Evolutionary conservation across 2,888 invertebrate genomes (phyloP).

Genomic region (Nephrotoma appendiculata): DNA sequence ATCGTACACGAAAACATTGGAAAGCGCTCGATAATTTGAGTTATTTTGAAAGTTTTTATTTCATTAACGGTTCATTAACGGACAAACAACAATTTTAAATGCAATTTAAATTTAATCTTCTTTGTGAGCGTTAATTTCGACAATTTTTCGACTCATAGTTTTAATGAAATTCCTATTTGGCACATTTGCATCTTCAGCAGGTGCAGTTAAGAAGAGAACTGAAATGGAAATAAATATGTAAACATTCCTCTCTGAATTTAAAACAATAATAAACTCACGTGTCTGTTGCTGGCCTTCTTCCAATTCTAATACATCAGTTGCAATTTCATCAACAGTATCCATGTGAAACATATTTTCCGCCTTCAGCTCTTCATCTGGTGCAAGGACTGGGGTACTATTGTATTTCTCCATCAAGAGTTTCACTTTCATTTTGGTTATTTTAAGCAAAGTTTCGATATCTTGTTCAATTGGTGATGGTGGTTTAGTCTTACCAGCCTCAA

Average conservation of each 20-base stretch:
- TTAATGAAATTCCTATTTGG: constrained; percentile 27
- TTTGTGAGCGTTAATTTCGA: constrained; percentile 26
- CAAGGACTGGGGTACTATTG: background rate
- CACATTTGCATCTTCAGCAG: constrained; percentile 10
- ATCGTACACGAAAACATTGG: background rate
- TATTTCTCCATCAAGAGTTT: constrained; percentile 9
- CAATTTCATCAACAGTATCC: background rate
- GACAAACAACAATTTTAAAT: too few species aligned
- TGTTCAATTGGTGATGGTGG: constrained; percentile 25
- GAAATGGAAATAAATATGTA: background rate
- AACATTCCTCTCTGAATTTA: background rate
- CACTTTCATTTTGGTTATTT: constrained; percentile 7
- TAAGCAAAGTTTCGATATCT: constrained; percentile 15
- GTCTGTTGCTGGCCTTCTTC: background rate
- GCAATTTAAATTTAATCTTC: constrained; percentile 18
- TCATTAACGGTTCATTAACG: too few species aligned
- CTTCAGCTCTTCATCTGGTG: background rate
- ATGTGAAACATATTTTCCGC: constrained; percentile 8
- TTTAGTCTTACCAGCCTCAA: constrained; percentile 21
- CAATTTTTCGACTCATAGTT: constrained; percentile 23
- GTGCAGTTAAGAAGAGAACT: constrained; percentile 7
- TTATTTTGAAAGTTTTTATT: too few species aligned
- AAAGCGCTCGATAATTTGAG: background rate
- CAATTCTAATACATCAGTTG: background rate
- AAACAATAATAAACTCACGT: constrained; percentile 3